Base-by-base conservation (phyloP, 2,888 invertebrate genomes). In the Sipha maydis region DNA sequence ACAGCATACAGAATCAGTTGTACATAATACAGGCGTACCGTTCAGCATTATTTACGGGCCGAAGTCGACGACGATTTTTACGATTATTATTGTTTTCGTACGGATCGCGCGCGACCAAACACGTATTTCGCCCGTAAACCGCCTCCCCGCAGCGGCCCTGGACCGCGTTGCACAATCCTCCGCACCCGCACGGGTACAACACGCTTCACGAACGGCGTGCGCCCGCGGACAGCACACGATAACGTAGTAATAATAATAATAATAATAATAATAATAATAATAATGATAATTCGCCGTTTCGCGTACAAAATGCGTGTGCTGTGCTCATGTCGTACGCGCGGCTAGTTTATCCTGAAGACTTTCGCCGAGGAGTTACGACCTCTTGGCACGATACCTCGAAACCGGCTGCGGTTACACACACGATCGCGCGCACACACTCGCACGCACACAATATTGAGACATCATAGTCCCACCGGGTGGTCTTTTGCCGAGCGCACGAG, bases 381-480 rank as follows among this genome's bases (percentile, higher is more conserved):
- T 76, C 84, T 76, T 41, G 84, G 84, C 84, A 85, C 84, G 84
- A 76, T 41, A 61, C 61, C 21, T 34, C 38, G 17, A 69, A 85
- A 85, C 84, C 84, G 84, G 84, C 75, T 41, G 41, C 19, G 19
- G 19, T 3, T 19, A 25, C 71, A 25, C 21, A 19, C 67, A 41
- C 38, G 7, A 3, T 5, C 38, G 7, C 38, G 7, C 7, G 7
- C 38, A 41, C 38, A 41, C 38, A 48, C 69, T 48, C 14, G 69
- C 82, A 38, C 21, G 7, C 21, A 11, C 41, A 69, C 48, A 34
- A 78, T 78, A 85, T 85, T 78, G 85, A 77, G 85, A 85, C 85
- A 69, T 85, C 85, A 78, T 11, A 11, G 77, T 34, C 77, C 85
- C 85, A n/a, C 77, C 85, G 85, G 85, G 85, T 69, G 85, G 85